Conservation (phyloP, 2,113 vertebrate genomes). For the Caracal caracal region DNA sequence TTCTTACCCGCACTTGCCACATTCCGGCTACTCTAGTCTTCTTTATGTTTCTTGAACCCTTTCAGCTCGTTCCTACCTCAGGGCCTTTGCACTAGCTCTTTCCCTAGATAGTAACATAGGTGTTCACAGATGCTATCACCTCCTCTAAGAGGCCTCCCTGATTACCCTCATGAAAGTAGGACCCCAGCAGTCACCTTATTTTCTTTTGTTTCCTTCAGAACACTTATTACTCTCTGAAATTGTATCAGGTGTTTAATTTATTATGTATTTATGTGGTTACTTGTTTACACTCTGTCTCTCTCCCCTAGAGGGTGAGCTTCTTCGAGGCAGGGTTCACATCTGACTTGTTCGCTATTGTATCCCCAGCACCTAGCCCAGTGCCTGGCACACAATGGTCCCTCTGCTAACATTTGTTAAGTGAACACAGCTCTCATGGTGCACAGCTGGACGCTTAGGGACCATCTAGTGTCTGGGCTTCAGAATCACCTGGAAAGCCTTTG, state of each 20-base stretch:
- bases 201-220: background rate
- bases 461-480: background rate
- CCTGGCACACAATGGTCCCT: background rate
- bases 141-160: background rate
- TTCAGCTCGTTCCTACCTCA: background rate
- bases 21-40: background rate
- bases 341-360: background rate
- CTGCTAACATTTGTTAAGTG: background rate
- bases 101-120: background rate
- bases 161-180: background rate
- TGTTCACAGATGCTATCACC: background rate
- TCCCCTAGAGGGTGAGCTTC: background rate
- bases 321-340: background rate
- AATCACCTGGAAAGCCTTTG: background rate
- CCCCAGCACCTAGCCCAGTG: background rate
- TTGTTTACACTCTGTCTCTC: background rate
- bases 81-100: slow-evolving; percentile 40
- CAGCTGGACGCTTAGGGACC: background rate
- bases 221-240: slow-evolving; percentile 19
- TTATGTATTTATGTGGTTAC: background rate
- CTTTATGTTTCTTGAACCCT: background rate
- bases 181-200: background rate
- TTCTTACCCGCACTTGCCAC: background rate
- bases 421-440: background rate
- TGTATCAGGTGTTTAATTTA: background rate